A percentile compares a stretch with the other conserved stretches of the same genome.
Evolutionary conservation across 2,888 invertebrate species (phyloP).

Genomic region (Euphydryas editha): DNA sequence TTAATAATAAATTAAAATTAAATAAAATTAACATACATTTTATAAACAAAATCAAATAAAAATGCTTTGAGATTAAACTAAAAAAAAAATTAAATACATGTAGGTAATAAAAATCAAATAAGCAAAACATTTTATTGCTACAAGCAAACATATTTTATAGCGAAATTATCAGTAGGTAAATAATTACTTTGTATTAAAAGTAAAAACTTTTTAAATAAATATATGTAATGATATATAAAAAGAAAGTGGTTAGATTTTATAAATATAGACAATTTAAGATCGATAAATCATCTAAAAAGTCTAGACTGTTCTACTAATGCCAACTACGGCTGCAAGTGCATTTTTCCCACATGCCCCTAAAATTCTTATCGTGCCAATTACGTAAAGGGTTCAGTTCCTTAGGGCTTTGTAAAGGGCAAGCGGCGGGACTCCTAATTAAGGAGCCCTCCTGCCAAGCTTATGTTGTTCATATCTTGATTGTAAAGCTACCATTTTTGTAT

Average conservation of each 20-base stretch:
- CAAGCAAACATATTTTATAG: no score
- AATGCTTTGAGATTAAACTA: neutral
- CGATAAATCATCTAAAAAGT: neutral
- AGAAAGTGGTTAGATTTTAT: no score
- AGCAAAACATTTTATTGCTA: neutral
- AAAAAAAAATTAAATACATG: neutral
- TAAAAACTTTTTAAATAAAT: no score
- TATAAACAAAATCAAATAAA: neutral
- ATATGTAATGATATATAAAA: no score
- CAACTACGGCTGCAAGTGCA: constrained; percentile 63
- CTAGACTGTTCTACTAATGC: constrained; percentile 5
- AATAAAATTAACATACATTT: neutral
- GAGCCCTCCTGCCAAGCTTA: constrained; percentile 63
- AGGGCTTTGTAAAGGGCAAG: constrained; percentile 70
- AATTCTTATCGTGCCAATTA: constrained; percentile 82
- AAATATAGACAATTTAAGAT: no score
- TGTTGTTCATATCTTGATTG: constrained; percentile 41
- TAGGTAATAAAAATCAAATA: neutral
- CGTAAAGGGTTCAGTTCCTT: constrained; percentile 69
- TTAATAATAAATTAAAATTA: neutral
- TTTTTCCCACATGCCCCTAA: constrained; percentile 75
- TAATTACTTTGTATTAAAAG: no score
- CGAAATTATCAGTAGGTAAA: no score
- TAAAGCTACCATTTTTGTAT: constrained; percentile 30
- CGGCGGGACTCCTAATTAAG: constrained; percentile 81